Evolutionary conservation across 2,113 vertebrate genomes (phyloP).

Genomic region (Callaeas wilsoni): DNA sequence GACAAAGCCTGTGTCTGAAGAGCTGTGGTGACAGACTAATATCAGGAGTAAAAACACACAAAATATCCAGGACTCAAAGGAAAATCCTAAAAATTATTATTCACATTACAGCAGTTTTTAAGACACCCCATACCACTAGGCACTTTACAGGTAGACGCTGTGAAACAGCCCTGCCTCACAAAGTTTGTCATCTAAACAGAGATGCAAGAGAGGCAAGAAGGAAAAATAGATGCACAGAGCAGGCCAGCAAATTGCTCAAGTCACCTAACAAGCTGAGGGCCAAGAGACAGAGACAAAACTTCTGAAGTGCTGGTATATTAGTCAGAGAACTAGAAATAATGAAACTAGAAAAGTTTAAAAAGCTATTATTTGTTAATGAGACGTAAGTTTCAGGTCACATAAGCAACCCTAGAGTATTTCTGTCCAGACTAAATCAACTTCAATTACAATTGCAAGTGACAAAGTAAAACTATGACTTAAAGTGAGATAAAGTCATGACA

Average conservation of each 20-base stretch:
- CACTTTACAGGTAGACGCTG: background rate
- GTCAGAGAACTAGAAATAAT: background rate
- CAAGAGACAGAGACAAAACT: background rate
- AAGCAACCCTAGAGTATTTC: background rate
- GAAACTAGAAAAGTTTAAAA: background rate
- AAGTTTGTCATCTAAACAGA: background rate
- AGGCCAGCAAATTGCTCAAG: background rate
- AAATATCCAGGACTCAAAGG: background rate
- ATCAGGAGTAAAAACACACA: background rate
- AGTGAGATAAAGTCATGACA: background rate
- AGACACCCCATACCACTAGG: background rate
- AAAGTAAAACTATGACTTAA: background rate
- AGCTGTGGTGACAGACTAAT: background rate
- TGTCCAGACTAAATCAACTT: background rate
- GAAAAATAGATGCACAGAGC: background rate
- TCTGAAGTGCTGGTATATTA: background rate
- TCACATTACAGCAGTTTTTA: background rate
- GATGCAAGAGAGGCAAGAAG: background rate
- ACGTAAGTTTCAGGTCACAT: background rate
- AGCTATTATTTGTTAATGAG: background rate
- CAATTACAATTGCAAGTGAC: background rate
- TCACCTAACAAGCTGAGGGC: background rate
- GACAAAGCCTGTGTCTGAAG: background rate
- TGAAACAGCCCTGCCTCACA: background rate
- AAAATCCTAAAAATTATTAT: background rate